Conservation (phyloP, 2,113 vertebrate species). For the Ochotona princeps region DNA sequence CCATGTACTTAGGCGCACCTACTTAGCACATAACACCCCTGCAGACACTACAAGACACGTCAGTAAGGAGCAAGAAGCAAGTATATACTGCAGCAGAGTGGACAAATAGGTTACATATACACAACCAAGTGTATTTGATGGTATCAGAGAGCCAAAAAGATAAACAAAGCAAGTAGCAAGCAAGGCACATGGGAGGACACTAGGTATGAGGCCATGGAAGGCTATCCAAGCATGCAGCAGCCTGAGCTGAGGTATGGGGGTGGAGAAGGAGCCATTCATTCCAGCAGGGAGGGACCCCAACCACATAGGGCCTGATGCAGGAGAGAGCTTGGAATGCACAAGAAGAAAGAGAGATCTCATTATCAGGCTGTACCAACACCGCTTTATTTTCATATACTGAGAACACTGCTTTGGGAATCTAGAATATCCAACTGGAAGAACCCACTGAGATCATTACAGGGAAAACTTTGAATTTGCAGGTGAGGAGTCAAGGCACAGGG, state of each 20-base stretch:
- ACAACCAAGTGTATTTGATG: neutral
- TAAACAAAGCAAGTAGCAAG: neutral
- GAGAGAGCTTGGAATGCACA: neutral
- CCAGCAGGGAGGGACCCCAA: neutral
- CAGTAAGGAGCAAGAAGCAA: neutral
- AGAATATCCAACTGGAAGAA: constrained; percentile 1
- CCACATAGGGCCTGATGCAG: neutral
- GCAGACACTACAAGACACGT: neutral
- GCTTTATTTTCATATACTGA: constrained; percentile 1
- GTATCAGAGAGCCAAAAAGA: constrained; percentile 21
- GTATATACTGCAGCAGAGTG: neutral
- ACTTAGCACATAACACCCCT: neutral
- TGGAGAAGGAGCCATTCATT: constrained; percentile 2
- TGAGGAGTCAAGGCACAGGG: neutral
- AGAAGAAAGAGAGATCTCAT: neutral
- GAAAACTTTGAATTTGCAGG: constrained; percentile 5
- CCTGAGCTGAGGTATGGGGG: neutral
- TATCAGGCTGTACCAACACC: neutral
- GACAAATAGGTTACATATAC: neutral
- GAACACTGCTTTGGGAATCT: constrained; percentile 6
- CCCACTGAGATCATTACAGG: neutral
- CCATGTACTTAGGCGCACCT: neutral
- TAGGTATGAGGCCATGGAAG: neutral
- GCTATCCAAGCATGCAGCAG: constrained; percentile 34
- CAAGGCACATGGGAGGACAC: neutral